Evolutionary conservation across 2,113 vertebrate genomes (phyloP).

Genomic region (Apus apus): DNA sequence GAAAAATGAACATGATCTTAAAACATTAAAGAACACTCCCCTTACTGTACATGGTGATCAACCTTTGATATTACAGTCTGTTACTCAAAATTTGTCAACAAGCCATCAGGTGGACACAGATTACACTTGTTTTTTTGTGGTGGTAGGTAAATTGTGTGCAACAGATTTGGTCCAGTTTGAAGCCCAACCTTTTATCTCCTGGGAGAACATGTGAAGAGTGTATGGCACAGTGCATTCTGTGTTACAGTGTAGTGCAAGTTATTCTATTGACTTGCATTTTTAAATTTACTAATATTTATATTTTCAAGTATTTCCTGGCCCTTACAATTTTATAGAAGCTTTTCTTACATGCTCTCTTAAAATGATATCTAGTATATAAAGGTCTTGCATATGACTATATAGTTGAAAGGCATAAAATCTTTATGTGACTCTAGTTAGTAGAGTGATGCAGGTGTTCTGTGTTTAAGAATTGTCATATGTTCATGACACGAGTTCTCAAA

Average conservation of each 20-base stretch:
- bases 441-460: background rate
- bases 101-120: background rate
- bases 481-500: background rate
- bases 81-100: background rate
- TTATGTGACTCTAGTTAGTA: background rate
- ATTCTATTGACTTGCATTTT: background rate
- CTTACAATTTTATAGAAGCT: background rate
- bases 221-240: fast-evolving
- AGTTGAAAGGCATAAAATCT: background rate
- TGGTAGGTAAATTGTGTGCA: background rate
- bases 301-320: background rate
- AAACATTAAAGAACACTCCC: background rate
- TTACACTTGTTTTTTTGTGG: background rate
- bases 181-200: background rate
- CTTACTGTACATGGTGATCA: background rate
- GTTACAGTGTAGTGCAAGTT: background rate
- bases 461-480: background rate
- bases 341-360: background rate
- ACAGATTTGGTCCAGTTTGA: background rate
- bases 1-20: background rate
- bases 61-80: background rate
- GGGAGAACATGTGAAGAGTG: background rate
- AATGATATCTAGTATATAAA: background rate
- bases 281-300: background rate
- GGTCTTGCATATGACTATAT: background rate